phyloP scores from a whole-genome alignment of 2,888 invertebrate species.

The Therioaphis trifolii region DNA sequence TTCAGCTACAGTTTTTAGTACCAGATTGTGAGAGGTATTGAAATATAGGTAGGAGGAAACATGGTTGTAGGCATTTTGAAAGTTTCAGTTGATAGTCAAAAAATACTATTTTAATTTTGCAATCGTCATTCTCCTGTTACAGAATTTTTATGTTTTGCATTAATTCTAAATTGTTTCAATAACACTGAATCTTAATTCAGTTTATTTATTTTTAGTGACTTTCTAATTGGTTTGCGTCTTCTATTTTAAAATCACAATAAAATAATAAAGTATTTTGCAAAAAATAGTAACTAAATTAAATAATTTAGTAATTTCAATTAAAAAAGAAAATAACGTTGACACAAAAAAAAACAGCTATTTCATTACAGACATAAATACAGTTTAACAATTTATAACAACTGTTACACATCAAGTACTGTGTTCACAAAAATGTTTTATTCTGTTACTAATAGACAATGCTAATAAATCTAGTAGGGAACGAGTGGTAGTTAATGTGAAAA shows the following conservation, averaged over 20 bases:
- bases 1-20: constrained; percentile 31
- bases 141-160: neutral
- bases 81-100: constrained; percentile 16
- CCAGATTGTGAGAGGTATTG: neutral
- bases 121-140: neutral
- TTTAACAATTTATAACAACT: constrained; percentile 47
- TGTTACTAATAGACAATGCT: constrained; percentile 53
- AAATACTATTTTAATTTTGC: neutral
- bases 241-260: neutral
- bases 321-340: neutral
- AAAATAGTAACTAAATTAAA: neutral
- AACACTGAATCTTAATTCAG: too few species aligned
- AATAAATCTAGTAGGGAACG: constrained; percentile 48
- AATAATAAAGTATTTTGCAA: neutral
- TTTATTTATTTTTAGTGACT: neutral
- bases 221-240: neutral
- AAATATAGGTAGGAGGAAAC: neutral
- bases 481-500: constrained; percentile 49
- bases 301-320: neutral
- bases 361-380: neutral
- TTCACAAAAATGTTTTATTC: constrained; percentile 54
- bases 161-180: neutral
- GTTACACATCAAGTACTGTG: constrained; percentile 44
- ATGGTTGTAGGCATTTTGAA: neutral
- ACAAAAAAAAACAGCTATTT: neutral